These are phyloP conservation scores for Rhea americana DNA, from an alignment of 2,113 vertebrate species.

Conservation along the genomic window DNA sequence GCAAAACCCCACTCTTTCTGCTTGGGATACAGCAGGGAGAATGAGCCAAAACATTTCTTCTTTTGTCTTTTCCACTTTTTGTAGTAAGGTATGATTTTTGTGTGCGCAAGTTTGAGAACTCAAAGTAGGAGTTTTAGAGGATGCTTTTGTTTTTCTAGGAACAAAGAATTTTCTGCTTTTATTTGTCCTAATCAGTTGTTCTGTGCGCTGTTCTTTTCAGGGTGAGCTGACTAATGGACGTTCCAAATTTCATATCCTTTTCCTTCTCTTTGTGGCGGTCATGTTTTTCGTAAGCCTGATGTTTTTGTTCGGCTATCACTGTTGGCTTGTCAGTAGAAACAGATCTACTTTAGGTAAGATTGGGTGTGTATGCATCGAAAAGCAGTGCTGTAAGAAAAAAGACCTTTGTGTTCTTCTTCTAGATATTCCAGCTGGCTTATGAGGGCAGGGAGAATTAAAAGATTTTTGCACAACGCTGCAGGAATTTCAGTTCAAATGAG, in stretches of 20 bases:
- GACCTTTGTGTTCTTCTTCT: background rate
- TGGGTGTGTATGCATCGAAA: background rate
- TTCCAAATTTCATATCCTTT: slow-evolving; percentile 95
- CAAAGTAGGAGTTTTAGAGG: background rate
- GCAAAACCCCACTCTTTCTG: background rate
- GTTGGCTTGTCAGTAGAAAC: slow-evolving; percentile 95
- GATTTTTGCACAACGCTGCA: background rate
- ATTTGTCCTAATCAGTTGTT: slow-evolving; percentile 1
- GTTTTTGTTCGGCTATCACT: slow-evolving; percentile 97
- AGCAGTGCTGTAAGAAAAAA: background rate
- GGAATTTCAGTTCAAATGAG: background rate
- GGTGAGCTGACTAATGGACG: slow-evolving; percentile 86
- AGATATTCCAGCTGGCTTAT: background rate
- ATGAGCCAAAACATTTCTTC: background rate
- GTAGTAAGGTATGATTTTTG: background rate
- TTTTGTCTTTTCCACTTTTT: background rate
- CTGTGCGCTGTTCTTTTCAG: slow-evolving; percentile 73
- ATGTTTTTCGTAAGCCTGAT: slow-evolving; percentile 98
- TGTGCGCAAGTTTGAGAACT: background rate
- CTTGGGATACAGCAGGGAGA: background rate
- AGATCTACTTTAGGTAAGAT: slow-evolving; percentile 93
- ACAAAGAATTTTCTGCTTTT: background rate
- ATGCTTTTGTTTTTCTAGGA: background rate
- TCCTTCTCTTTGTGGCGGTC: slow-evolving; percentile 95
- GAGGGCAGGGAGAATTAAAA: background rate